Evolutionary conservation across 2,888 invertebrate species (phyloP), one percentile per base, ranked within the genome.

Genomic region (Caenorhabditis sp.): DNA sequence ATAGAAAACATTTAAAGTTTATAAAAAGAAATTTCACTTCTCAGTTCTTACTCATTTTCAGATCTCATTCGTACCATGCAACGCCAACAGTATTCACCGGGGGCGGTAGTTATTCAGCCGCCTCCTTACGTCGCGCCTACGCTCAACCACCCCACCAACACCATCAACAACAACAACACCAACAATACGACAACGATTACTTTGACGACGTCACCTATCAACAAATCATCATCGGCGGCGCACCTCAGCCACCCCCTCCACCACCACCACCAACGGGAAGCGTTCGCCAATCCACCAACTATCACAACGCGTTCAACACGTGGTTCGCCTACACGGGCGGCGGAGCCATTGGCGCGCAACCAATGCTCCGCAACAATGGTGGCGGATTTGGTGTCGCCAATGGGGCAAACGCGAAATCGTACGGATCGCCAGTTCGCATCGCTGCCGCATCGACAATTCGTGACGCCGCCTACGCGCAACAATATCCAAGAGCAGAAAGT

Each of bases 261-360:
- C 59, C 23, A 36, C 59, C 26, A 54, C 63, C 49, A 59, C 58
- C 60, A 23, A 57, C 56, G 25, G 57, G 59, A 10, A 60, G 49
- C n/a, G n/a, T n/a, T 26, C 54, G 63, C 53, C 59, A 60, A 57
- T 52, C 56, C 54, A 61, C 64, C 59, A 80, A 82, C 70, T 84
- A 84, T 76, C 81, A 83, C 66, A 70, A 77, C 72, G 77, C 81
- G 70, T 84, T 84, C 83, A 84, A 84, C 75, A 80, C 82, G 14
- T 84, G 83, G 83, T 84, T 84, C 78, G 82, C 83, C 49, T 80
- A 79, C 76, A 70, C 74, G 27, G 77, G 80, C 25, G 80, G 76
- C 12, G 78, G 80, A 7, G 78, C 70, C 23, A 64, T 67, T 31
- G 78, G 74, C n/a, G 78, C 78, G 49, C 72, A 71, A 17, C 77